phyloP scores from a whole-genome alignment of 2,113 vertebrate species.

The Athene cunicularia region DNA sequence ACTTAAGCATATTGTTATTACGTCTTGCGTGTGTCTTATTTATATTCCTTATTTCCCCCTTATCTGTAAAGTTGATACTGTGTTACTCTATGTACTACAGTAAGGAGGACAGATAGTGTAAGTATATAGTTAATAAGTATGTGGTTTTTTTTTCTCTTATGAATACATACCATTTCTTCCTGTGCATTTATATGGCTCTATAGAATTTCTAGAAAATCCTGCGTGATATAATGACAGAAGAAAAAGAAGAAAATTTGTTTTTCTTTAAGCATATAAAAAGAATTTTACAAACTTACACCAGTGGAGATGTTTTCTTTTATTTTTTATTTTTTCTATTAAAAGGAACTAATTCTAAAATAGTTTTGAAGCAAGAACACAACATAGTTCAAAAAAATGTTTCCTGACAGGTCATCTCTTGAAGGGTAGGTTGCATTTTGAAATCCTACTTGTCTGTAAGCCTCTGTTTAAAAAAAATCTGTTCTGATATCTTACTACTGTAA shows the following conservation, averaged over 20 bases:
- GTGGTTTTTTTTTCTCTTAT: fast-evolving
- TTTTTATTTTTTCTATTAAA: neutral
- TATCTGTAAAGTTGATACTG: neutral
- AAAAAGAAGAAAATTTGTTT: neutral
- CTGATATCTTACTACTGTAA: neutral
- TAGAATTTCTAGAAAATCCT: neutral
- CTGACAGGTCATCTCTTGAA: neutral
- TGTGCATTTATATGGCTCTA: neutral
- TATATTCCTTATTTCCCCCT: neutral
- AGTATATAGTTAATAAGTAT: neutral
- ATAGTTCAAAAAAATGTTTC: neutral
- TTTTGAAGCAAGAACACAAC: neutral
- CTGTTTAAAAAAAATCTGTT: neutral
- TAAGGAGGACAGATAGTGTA: neutral
- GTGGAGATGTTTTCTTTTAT: neutral
- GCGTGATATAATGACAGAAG: neutral
- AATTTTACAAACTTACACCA: neutral
- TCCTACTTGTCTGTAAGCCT: neutral
- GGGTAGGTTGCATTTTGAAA: neutral
- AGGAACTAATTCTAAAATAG: neutral
- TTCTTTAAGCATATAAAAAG: neutral
- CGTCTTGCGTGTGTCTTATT: neutral
- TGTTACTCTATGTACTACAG: neutral
- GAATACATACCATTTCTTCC: neutral
- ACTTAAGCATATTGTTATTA: neutral